Conservation (phyloP, 2,113 vertebrate genomes). For the Uria aalge region DNA sequence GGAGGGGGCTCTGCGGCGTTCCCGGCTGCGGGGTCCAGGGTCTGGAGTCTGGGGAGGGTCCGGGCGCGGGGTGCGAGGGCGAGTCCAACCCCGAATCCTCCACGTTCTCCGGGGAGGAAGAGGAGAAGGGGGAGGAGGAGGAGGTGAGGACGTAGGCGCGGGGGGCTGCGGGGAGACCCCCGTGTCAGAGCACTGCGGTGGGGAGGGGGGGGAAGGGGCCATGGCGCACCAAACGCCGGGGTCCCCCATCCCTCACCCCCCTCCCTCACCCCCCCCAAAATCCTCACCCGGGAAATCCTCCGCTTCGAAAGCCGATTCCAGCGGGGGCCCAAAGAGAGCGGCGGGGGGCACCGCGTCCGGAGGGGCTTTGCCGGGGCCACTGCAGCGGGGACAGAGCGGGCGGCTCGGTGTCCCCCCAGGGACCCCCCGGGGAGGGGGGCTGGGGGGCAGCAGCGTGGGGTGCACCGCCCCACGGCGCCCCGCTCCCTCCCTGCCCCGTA, state of each 20-base stretch:
- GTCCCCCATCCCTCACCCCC: not conserved
- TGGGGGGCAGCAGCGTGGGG: not conserved
- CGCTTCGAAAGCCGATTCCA: slow-evolving; percentile 84
- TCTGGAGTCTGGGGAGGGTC: slow-evolving; percentile 84
- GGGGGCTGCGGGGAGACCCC: slow-evolving; percentile 36
- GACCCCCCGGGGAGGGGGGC: not conserved
- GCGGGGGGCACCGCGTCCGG: slow-evolving; percentile 47
- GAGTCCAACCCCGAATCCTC: slow-evolving; percentile 93
- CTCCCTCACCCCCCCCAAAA: not conserved
- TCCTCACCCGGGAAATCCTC: slow-evolving; percentile 82
- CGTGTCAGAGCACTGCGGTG: not conserved
- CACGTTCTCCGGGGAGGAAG: slow-evolving; percentile 90
- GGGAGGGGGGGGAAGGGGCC: too few species aligned
- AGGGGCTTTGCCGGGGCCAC: not conserved
- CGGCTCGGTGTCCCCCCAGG: not conserved
- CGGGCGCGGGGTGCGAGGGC: slow-evolving; percentile 83
- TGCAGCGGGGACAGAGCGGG: not conserved
- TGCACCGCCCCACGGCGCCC: not conserved
- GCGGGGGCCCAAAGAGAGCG: slow-evolving; percentile 86
- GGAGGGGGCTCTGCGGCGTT: slow-evolving; percentile 65
- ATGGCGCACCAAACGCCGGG: fast-evolving
- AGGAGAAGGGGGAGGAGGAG: slow-evolving; percentile 89
- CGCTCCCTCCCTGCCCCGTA: not conserved
- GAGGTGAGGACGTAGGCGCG: slow-evolving; percentile 68
- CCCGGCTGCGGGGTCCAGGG: slow-evolving; percentile 82